Conservation (phyloP, 2,888 invertebrate genomes). For the Masnerella sp. region DNA sequence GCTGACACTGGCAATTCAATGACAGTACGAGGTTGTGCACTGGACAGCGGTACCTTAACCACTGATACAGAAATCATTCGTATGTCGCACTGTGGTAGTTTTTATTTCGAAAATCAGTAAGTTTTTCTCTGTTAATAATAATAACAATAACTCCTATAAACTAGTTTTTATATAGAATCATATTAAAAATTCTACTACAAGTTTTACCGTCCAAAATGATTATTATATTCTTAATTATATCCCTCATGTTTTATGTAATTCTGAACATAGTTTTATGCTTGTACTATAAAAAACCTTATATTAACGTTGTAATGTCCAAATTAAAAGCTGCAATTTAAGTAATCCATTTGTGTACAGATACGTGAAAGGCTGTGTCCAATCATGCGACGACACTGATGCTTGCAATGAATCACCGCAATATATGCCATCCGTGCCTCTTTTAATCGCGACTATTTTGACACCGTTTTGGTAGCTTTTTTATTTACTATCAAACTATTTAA, state of each 20-base stretch:
- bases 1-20: slow-evolving; percentile 89
- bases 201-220: too few species aligned
- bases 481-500: background rate
- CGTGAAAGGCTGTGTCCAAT: slow-evolving; percentile 95
- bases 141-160: too few species aligned
- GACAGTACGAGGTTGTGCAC: slow-evolving; percentile 94
- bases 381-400: slow-evolving; percentile 94
- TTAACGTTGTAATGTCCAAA: background rate
- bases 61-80: slow-evolving; percentile 97
- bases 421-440: slow-evolving; percentile 50
- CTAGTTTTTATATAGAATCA: background rate
- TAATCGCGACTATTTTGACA: slow-evolving; percentile 61
- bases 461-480: slow-evolving; percentile 47
- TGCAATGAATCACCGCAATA: slow-evolving; percentile 81
- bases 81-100: slow-evolving; percentile 98
- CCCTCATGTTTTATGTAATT: too few species aligned
- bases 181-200: background rate
- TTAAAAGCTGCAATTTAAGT: background rate
- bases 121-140: too few species aligned
- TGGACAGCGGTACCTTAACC: slow-evolving; percentile 96
- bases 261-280: too few species aligned
- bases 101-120: slow-evolving; percentile 92
- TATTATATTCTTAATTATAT: too few species aligned
- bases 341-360: slow-evolving; percentile 80
- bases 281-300: background rate